A percentile compares a stretch with the other conserved stretches of the same genome.
These are phyloP conservation scores for Aldabrachelys gigantea DNA, from an alignment of 2,113 vertebrate species.

Conservation along the genomic window DNA sequence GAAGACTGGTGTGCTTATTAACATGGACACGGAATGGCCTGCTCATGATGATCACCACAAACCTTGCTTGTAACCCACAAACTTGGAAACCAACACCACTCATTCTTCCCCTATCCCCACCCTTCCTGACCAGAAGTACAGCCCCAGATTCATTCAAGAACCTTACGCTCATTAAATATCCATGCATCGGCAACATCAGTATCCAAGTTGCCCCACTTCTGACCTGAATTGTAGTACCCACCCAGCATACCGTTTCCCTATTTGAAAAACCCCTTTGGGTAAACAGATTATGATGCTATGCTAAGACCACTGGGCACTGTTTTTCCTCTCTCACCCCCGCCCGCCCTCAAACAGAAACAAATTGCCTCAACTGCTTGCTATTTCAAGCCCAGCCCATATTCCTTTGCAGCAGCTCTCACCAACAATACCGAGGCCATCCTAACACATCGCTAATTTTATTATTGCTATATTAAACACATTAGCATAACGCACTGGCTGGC, in stretches of 20 bases:
- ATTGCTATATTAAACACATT: fast-evolving
- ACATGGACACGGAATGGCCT: not conserved
- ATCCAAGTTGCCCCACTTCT: not conserved
- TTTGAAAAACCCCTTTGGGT: not conserved
- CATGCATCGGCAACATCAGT: not conserved
- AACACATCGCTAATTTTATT: not conserved
- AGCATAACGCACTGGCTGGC: not conserved
- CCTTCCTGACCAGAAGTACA: not conserved
- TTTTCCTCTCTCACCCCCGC: not conserved
- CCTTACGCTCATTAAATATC: not conserved
- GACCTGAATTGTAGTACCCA: not conserved
- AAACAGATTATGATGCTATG: not conserved
- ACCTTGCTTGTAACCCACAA: not conserved
- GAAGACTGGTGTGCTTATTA: not conserved
- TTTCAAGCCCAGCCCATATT: not conserved
- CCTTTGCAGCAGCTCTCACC: not conserved
- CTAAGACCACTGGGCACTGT: not conserved
- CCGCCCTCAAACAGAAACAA: not conserved
- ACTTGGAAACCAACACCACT: not conserved
- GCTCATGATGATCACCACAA: not conserved
- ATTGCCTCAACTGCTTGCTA: not conserved
- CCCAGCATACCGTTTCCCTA: fast-evolving
- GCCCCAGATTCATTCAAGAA: not conserved
- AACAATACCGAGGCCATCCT: not conserved
- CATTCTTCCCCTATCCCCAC: not conserved